Base-by-base conservation (phyloP, 1,140 invertebrate genomes). In the Palaemon carinicauda region DNA sequence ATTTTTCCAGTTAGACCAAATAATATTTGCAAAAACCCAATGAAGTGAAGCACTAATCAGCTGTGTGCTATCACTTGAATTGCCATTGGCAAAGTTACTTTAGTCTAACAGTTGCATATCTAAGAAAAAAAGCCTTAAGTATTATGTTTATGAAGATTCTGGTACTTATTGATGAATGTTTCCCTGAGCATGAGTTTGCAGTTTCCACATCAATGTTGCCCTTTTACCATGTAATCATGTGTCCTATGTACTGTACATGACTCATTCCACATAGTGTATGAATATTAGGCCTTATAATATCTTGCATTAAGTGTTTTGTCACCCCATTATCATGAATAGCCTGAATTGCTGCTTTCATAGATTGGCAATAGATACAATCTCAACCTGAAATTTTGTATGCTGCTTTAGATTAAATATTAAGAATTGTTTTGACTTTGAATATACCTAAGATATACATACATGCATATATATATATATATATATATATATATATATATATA, bases 181-280 rank as follows among this genome's bases (percentile, higher is more conserved):
- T 79, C 80, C 73, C 77, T 50, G 80, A 51, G 73, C 24, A 79
- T 56, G 52, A 86, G 29, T 29, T 78, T 80, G 69, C 78, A 69
- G 78, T 86, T 73, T 86, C 84, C 78, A 80, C 78, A 86, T 77
- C 80, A 86, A 86, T 86, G 80, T 52, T 86, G 84, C 56, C 50
- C 29, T 80, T 73, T 69, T 80, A 80, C 77, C 84, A 86, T 86
- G 80, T 82, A 82, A 86, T 86, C 77, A 86, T 69, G 78, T 86
- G 84, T 86, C 84, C 84, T 86, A 71, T 86, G 84, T 86, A 86
- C 80, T 86, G 84, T 86, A 86, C 80, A 86, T 86, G 84, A 86
- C 84, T 86, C 84, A 86, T 86, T 86, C 84, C 84, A 86, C 78
- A 86, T 80, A 80, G 78, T 86, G 84, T 86, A 86, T 86, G 80